Evolutionary conservation across 2,888 invertebrate genomes (phyloP).

Genomic region (Nycteola revayana): DNA sequence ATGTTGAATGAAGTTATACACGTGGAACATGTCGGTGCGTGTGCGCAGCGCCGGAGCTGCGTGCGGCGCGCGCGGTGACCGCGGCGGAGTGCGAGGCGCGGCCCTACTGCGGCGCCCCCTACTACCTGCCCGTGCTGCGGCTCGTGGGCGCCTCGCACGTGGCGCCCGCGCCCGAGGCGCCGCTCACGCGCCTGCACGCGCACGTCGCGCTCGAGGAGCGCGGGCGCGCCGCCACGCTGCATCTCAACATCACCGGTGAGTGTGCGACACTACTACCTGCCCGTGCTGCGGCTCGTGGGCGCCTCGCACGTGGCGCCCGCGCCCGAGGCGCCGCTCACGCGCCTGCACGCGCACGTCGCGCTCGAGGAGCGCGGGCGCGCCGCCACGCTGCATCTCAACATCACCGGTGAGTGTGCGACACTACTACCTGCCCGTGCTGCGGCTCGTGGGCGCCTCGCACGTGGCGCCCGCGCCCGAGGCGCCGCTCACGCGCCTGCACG

Average conservation of each 20-base stretch:
- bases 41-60: constrained; percentile 24
- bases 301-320: constrained; percentile 83
- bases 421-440: constrained; percentile 1
- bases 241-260: constrained; percentile 3
- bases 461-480: constrained; percentile 14
- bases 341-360: too few species aligned
- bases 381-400: constrained; percentile 8
- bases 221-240: constrained; percentile 6
- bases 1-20: too few species aligned
- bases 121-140: constrained; percentile 87
- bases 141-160: constrained; percentile 85
- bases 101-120: constrained; percentile 90
- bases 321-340: too few species aligned
- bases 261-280: constrained; percentile 53
- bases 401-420: too few species aligned
- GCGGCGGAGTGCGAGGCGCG: constrained; percentile 82
- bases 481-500: not conserved
- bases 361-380: constrained; percentile 5
- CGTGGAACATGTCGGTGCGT: not conserved
- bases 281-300: too few species aligned
- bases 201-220: constrained; percentile 5
- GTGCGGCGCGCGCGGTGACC: constrained; percentile 81
- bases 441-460: too few species aligned
- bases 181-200: constrained; percentile 36
- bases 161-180: constrained; percentile 77